A percentile compares a stretch with the other conserved stretches of the same genome.
These are phyloP conservation scores for Platygyra sinensis DNA, from an alignment of 64 coral and sea anemone species.

Conservation along the genomic window DNA sequence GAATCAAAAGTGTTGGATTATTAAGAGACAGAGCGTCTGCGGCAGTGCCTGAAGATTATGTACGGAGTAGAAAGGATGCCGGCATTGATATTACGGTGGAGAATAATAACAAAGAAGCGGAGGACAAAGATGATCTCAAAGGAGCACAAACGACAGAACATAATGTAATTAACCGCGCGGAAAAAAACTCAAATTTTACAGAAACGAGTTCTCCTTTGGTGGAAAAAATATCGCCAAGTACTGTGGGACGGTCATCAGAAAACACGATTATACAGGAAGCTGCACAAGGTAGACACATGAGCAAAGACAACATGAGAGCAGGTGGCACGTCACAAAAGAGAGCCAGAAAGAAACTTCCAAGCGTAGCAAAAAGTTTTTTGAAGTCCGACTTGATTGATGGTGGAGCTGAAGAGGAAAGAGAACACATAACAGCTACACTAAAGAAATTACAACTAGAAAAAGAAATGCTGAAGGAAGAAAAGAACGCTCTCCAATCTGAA, in stretches of 20 bases:
- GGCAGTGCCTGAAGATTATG: not conserved
- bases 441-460: slow-evolving; percentile 4
- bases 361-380: not conserved
- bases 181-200: not conserved
- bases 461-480: not conserved
- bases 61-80: not conserved
- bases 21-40: not conserved
- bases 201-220: not conserved
- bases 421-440: not conserved
- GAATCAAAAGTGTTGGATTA: not conserved
- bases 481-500: not conserved
- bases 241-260: not conserved
- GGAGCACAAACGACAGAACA: not conserved
- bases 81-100: not conserved
- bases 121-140: not conserved
- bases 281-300: not conserved
- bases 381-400: not conserved
- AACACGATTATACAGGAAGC: not conserved
- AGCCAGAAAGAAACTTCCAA: not conserved
- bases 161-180: not conserved
- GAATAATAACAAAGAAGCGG: too few relatives aligned
- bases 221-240: not conserved
- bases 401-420: not conserved
- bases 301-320: not conserved
- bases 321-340: not conserved